phyloP scores from a whole-genome alignment of 2,797 vertebrate genomes.

The Diplodus puntazzo region DNA sequence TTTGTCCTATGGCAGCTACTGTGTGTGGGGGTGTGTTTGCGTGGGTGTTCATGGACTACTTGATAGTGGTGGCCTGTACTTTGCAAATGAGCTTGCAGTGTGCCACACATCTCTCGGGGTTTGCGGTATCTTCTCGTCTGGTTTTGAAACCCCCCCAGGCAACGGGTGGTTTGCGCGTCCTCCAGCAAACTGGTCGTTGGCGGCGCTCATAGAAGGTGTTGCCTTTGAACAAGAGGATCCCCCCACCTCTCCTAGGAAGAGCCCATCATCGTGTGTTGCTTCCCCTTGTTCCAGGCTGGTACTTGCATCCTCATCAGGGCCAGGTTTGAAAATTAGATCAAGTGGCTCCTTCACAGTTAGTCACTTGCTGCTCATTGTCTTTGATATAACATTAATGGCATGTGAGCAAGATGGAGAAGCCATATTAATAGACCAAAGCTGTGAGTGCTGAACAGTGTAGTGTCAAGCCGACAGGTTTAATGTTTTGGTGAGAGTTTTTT shows the following conservation, averaged over 20 bases:
- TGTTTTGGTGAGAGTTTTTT: slow-evolving; percentile 15
- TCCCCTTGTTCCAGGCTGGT: slow-evolving; percentile 54
- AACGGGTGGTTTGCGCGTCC: slow-evolving; percentile 34
- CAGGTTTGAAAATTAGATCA: slow-evolving; percentile 64
- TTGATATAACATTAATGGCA: slow-evolving; percentile 61
- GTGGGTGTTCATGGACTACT: slow-evolving; percentile 57
- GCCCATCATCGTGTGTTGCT: slow-evolving; percentile 34
- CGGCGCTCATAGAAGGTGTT: slow-evolving; percentile 31
- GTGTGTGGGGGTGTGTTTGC: slow-evolving; percentile 49
- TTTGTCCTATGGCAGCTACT: slow-evolving; percentile 43
- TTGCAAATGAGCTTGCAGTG: slow-evolving; percentile 65
- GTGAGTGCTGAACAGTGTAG: slow-evolving; percentile 43
- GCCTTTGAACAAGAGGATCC: slow-evolving; percentile 53
- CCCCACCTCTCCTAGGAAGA: slow-evolving; percentile 38
- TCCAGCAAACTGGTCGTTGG: slow-evolving; percentile 46
- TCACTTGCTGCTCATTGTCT: slow-evolving; percentile 52
- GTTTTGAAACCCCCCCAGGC: slow-evolving; percentile 47
- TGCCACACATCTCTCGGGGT: slow-evolving; percentile 50
- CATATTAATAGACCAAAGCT: slow-evolving; percentile 54
- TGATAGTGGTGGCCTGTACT: slow-evolving; percentile 59
- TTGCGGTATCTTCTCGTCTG: slow-evolving; percentile 30
- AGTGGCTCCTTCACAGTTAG: slow-evolving; percentile 62
- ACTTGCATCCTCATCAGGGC: slow-evolving; percentile 61
- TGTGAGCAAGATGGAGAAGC: slow-evolving; percentile 45
- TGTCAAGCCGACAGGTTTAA: slow-evolving; percentile 29